A percentile compares a stretch with the other conserved stretches of the same genome.
These are phyloP conservation scores for Heteromormyrus szaboi DNA, from an alignment of 2,797 vertebrate genomes.

Conservation along the genomic window DNA sequence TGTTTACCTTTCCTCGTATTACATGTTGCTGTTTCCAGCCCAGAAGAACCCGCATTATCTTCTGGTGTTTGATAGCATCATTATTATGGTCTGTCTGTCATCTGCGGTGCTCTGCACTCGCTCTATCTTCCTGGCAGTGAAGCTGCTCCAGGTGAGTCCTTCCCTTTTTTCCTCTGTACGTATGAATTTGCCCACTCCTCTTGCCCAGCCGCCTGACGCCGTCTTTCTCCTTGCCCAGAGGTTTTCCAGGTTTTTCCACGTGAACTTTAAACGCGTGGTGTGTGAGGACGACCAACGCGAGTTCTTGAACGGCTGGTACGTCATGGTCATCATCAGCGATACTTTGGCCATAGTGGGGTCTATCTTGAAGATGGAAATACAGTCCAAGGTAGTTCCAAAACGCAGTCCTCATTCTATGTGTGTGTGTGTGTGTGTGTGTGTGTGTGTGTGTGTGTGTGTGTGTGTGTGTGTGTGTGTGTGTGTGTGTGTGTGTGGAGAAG, in stretches of 20 bases:
- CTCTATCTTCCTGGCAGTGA: slow-evolving; percentile 80
- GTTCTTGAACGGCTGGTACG: slow-evolving; percentile 91
- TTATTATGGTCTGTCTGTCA: slow-evolving; percentile 79
- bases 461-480: neutral
- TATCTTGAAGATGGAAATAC: slow-evolving; percentile 96
- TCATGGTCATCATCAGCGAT: slow-evolving; percentile 87
- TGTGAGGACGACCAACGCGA: slow-evolving; percentile 73
- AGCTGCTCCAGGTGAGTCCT: slow-evolving; percentile 73
- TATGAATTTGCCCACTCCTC: neutral
- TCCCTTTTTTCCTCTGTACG: neutral
- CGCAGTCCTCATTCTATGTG: neutral
- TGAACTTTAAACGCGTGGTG: slow-evolving; percentile 68
- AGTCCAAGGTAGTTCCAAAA: slow-evolving; percentile 75
- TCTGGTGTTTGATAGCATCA: slow-evolving; percentile 81
- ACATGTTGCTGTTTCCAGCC: slow-evolving; percentile 49
- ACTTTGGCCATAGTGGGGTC: slow-evolving; percentile 84
- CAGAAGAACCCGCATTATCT: slow-evolving; percentile 83
- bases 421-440: neutral
- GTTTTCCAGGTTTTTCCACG: slow-evolving; percentile 77
- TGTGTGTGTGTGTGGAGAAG: neutral
- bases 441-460: too few relatives aligned
- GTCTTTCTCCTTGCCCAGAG: slow-evolving; percentile 57
- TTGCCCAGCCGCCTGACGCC: neutral
- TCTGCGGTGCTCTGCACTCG: slow-evolving; percentile 84
- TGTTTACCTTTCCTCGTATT: neutral